Base-by-base conservation (phyloP, 2,888 invertebrate genomes). In the Netelia inedita region DNA sequence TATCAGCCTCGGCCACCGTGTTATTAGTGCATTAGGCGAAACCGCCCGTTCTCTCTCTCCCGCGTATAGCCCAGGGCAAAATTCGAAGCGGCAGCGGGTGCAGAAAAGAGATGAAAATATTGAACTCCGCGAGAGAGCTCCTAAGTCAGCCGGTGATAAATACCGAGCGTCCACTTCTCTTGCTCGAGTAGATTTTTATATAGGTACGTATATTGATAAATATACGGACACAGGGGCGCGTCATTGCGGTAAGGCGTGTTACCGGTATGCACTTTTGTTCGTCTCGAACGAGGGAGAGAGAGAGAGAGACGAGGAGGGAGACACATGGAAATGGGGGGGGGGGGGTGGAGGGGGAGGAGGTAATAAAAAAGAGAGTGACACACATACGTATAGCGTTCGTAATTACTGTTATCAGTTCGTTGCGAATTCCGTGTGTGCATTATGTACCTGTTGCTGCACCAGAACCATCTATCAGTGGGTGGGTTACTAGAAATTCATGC, bases 11-110 rank as follows among this genome's bases (percentile, higher is more conserved):
- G 80, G 90, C 91, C 88, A 93, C 91, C 90, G 91, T 93, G 91
- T 93, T 93, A 93, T 93, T 93, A 93, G 92, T 92, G 91, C 91
- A 92, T 93, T 93, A 93, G 92, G 90, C 91, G 92, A 92, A 92
- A 92, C 91, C 92, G 91, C 90, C 91, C 90, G 91, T 75, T 85
- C 79, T 89, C 88, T 81, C 79, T 85, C 87, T 73, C 74, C 74
- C 79, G 79, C 71, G 55, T 57, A 10, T 53, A 57, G 89, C 89
- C 89, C 83, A 85, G 74, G 88, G 90, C 89, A 73, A 87, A 83
- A 89, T 61, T 78, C 85, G 86, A 87, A 82, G 87, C 86, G 88
- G 87, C 82, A 84, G 78, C 82, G 82, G 85, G 79, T 80, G 86
- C 81, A 75, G 85, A 83, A 84, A 80, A 82, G 79, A 82, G 82